These are phyloP conservation scores for Ptilorrhoa leucosticta DNA, from an alignment of 2,113 vertebrate species.

Conservation along the genomic window DNA sequence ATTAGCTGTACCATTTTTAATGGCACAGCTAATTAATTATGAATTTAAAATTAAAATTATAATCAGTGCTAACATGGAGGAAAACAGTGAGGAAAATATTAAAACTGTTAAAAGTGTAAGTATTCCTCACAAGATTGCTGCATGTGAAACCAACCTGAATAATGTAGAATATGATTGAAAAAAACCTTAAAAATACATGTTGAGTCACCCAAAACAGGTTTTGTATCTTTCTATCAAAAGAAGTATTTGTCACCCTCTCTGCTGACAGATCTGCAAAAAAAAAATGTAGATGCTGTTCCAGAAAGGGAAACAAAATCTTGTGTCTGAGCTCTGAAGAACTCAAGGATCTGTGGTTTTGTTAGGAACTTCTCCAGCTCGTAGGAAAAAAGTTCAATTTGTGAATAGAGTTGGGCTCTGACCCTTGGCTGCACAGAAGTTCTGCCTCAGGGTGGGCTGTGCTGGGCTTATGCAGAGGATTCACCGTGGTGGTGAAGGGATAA, in stretches of 20 bases:
- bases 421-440: background rate
- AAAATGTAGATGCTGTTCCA: background rate
- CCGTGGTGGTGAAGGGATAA: background rate
- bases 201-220: background rate
- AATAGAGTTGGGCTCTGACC: background rate
- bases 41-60: slow-evolving; percentile 51
- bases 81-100: background rate
- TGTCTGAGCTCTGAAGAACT: background rate
- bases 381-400: background rate
- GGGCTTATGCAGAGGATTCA: background rate
- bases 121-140: background rate
- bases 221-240: background rate
- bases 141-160: background rate
- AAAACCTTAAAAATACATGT: background rate
- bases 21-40: slow-evolving; percentile 50
- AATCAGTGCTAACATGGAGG: slow-evolving; percentile 13
- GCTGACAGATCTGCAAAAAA: background rate
- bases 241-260: background rate
- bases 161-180: background rate
- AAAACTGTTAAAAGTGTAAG: background rate
- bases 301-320: background rate
- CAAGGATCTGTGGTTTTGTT: background rate
- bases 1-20: slow-evolving; percentile 53
- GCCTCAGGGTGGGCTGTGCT: background rate
- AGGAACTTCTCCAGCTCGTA: background rate